Evolutionary conservation across 2,797 vertebrate species (phyloP).

Genomic region (Rhadinocentrus ornatus): DNA sequence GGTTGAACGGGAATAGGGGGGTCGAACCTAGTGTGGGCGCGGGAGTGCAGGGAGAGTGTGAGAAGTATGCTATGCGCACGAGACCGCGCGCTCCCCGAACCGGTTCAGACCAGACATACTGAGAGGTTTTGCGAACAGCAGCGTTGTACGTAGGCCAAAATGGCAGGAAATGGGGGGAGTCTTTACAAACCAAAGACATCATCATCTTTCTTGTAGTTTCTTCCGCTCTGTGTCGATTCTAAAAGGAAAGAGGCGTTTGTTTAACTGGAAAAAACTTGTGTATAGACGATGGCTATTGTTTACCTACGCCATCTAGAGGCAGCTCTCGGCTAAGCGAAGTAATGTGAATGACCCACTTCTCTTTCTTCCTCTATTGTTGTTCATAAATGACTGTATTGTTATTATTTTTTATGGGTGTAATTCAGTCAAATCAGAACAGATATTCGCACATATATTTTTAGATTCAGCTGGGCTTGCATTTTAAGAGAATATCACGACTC

Average conservation of each 20-base stretch:
- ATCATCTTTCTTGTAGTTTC: not conserved
- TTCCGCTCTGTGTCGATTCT: not conserved
- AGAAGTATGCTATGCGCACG: slow-evolving; percentile 66
- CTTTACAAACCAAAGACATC: not conserved
- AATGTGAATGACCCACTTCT: slow-evolving; percentile 66
- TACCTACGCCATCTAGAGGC: slow-evolving; percentile 7
- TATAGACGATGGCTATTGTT: not conserved
- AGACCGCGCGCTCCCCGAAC: slow-evolving; percentile 81
- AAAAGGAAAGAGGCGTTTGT: not conserved
- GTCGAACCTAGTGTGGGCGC: slow-evolving; percentile 37
- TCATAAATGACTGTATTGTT: not conserved
- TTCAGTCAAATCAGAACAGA: not conserved
- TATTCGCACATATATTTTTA: not conserved
- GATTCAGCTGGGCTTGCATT: too few relatives aligned
- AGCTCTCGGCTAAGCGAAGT: slow-evolving; percentile 34
- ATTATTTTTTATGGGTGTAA: not conserved
- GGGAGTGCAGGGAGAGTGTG: slow-evolving; percentile 60
- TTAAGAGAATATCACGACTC: not conserved
- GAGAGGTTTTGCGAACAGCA: slow-evolving; percentile 70
- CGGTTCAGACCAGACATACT: slow-evolving; percentile 85
- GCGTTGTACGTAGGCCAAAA: slow-evolving; percentile 57
- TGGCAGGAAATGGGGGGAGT: slow-evolving; percentile 61
- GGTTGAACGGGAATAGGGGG: not conserved
- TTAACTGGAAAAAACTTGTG: not conserved
- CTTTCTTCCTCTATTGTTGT: slow-evolving; percentile 3